Evolutionary conservation across 2,797 vertebrate species (phyloP).

Genomic region (Coreius guichenoti): DNA sequence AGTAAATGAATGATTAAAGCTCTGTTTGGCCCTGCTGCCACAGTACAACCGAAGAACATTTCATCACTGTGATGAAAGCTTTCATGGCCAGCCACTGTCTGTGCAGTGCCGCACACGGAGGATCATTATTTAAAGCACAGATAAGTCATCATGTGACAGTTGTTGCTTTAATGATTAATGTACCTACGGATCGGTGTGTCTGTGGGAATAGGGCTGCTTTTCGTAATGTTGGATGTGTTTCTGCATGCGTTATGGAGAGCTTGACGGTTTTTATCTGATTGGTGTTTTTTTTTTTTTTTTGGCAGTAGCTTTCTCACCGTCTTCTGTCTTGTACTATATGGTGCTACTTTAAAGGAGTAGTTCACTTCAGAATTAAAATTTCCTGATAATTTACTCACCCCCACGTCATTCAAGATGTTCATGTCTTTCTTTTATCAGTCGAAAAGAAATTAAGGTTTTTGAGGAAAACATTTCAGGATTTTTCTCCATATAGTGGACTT

Average conservation of each 20-base stretch:
- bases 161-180: constrained; percentile 61
- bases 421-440: too few species aligned
- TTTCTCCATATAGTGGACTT: too few species aligned
- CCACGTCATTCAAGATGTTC: too few species aligned
- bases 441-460: too few species aligned
- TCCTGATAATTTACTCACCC: too few species aligned
- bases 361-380: too few species aligned
- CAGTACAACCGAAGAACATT: constrained; percentile 48
- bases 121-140: constrained; percentile 58
- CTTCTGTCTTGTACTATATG: not conserved
- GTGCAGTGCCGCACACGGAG: constrained; percentile 35
- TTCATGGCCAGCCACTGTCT: constrained; percentile 43
- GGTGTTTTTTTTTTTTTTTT: not conserved
- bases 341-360: not conserved
- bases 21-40: constrained; percentile 47
- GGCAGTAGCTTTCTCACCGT: constrained; percentile 5
- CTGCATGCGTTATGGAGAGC: constrained; percentile 1
- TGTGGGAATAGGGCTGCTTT: constrained; percentile 35
- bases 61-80: constrained; percentile 61
- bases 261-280: constrained; percentile 38
- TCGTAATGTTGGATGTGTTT: constrained; percentile 41
- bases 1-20: constrained; percentile 61
- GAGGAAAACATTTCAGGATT: too few species aligned
- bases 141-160: constrained; percentile 57
- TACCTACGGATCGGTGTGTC: constrained; percentile 40